Percentiles rank a stretch among this genome's conserved stretches.
phyloP scores from a whole-genome alignment of 2,797 vertebrate species.

The Danio tinwini region DNA sequence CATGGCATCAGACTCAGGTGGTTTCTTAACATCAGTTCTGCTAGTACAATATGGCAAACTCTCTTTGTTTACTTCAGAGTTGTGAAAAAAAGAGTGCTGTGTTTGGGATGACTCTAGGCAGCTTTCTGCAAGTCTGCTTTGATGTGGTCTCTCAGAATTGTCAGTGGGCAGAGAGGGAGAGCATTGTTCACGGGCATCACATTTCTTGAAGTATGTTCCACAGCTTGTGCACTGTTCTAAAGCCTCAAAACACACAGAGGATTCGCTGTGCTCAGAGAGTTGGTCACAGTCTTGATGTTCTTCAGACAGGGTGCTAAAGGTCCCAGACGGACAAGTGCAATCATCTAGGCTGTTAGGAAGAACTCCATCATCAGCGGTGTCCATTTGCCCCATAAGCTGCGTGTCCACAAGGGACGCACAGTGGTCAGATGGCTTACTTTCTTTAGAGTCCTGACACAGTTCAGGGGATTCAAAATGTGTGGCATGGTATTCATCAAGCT shows the following conservation, averaged over 20 bases:
- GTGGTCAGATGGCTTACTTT: constrained; percentile 64
- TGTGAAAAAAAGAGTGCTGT: constrained; percentile 44
- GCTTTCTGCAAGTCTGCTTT: constrained; percentile 45
- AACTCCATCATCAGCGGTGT: constrained; percentile 42
- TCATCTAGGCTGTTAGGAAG: constrained; percentile 15
- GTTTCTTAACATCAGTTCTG: constrained; percentile 23
- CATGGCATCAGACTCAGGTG: constrained; percentile 47
- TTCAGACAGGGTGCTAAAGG: constrained; percentile 11
- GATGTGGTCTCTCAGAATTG: constrained; percentile 30
- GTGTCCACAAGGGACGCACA: constrained; percentile 63
- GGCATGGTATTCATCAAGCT: constrained; percentile 52
- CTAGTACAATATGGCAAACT: background rate
- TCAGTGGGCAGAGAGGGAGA: constrained; percentile 60
- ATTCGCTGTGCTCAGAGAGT: constrained; percentile 55
- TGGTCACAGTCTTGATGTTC: constrained; percentile 19
- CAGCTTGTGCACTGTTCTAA: constrained; percentile 64
- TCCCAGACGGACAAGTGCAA: constrained; percentile 21
- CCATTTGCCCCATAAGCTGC: constrained; percentile 44
- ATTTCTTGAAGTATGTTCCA: constrained; percentile 64
- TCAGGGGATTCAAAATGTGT: constrained; percentile 61
- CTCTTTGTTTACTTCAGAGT: constrained; percentile 38
- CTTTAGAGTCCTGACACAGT: constrained; percentile 62
- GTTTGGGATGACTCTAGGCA: constrained; percentile 6
- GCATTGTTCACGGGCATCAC: constrained; percentile 68
- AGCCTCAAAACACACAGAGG: constrained; percentile 55